These are phyloP conservation scores for Drosophila anomalata DNA, from an alignment of 2,888 invertebrate species.

Conservation along the genomic window DNA sequence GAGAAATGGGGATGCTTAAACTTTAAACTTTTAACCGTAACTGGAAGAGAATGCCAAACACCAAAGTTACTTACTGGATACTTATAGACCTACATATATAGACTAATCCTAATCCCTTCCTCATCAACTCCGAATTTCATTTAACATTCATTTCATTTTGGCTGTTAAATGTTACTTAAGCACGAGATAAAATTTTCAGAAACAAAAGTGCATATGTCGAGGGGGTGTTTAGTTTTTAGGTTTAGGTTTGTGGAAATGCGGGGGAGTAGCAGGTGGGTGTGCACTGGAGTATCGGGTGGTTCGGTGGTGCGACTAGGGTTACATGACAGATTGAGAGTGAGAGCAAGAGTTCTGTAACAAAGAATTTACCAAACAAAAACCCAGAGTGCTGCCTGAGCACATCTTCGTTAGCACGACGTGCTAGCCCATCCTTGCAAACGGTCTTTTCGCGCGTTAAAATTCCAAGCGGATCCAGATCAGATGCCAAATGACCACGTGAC, in stretches of 20 bases:
- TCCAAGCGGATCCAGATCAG: slow-evolving; percentile 92
- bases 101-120: slow-evolving; percentile 40
- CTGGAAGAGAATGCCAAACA: slow-evolving; percentile 64
- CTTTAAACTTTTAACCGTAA: slow-evolving; percentile 27
- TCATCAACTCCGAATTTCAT: slow-evolving; percentile 82
- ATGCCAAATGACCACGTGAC: slow-evolving; percentile 93
- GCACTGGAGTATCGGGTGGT: slow-evolving; percentile 34
- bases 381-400: slow-evolving; percentile 84
- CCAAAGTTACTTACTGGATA: slow-evolving; percentile 51
- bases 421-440: slow-evolving; percentile 83
- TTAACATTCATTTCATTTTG: slow-evolving; percentile 44
- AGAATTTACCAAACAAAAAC: slow-evolving; percentile 84
- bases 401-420: slow-evolving; percentile 84
- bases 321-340: slow-evolving; percentile 7
- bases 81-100: slow-evolving; percentile 45
- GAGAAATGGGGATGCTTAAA: slow-evolving; percentile 20
- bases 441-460: slow-evolving; percentile 85
- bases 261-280: slow-evolving; percentile 44
- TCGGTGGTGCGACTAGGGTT: slow-evolving; percentile 38
- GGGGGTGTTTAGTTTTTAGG: slow-evolving; percentile 8
- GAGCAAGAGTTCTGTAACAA: slow-evolving; percentile 53
- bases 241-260: slow-evolving; percentile 30
- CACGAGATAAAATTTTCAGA: slow-evolving; percentile 24
- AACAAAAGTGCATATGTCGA: slow-evolving; percentile 22
- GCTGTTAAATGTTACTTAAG: slow-evolving; percentile 42